These are phyloP conservation scores for Macropodus opercularis DNA, from an alignment of 2,797 vertebrate genomes.

Conservation along the genomic window DNA sequence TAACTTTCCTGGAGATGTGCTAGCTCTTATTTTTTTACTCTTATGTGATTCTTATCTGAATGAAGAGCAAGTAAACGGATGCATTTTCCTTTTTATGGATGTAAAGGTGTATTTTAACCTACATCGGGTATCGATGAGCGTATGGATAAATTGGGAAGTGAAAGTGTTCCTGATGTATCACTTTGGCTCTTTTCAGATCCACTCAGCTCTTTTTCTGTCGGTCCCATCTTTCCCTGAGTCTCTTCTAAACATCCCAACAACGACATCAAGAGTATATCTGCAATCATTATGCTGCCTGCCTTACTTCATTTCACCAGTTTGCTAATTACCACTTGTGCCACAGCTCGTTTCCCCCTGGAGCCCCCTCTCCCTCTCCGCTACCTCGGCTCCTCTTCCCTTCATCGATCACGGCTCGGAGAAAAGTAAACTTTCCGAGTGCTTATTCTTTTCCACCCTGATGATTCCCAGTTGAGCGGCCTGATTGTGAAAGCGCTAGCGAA, in stretches of 20 bases:
- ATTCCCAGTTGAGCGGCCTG: conserved; percentile 65
- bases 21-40: too few species aligned
- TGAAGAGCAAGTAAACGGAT: too few species aligned
- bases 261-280: conserved; percentile 61
- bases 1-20: too few species aligned
- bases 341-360: conserved; percentile 34
- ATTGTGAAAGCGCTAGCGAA: conserved; percentile 56
- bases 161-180: too few species aligned
- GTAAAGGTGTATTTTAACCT: too few species aligned
- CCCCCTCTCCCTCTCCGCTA: conserved; percentile 8
- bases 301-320: conserved; percentile 62
- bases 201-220: neutral
- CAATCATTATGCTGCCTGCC: conserved; percentile 60
- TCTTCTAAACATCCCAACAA: conserved; percentile 41
- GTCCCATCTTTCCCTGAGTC: conserved; percentile 31
- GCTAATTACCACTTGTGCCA: conserved; percentile 64
- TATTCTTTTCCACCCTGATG: conserved; percentile 22
- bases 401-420: conserved; percentile 59
- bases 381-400: conserved; percentile 29
- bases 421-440: conserved; percentile 68
- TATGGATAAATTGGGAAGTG: too few species aligned
- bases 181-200: neutral
- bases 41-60: too few species aligned
- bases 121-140: too few species aligned
- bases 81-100: too few species aligned